phyloP scores from a whole-genome alignment of 2,797 vertebrate species.

The Sebastes nivosus region DNA sequence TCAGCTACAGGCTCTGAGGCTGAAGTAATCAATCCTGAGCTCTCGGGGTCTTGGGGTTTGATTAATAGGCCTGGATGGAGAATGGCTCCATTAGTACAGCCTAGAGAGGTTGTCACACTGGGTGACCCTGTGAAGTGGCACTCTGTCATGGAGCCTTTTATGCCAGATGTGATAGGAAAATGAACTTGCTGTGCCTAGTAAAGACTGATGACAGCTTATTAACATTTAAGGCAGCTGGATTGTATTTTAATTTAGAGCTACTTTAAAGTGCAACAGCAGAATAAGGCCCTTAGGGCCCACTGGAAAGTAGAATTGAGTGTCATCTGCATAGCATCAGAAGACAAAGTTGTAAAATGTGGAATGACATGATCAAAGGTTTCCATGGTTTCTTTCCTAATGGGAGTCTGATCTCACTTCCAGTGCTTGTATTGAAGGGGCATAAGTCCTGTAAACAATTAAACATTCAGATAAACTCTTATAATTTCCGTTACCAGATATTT shows the following conservation, averaged over 20 bases:
- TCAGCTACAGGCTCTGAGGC: slow-evolving; percentile 14
- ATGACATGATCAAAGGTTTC: not conserved
- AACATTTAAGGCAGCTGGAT: not conserved
- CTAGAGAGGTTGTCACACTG: slow-evolving; percentile 20
- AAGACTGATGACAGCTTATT: slow-evolving; percentile 5
- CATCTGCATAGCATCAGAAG: not conserved
- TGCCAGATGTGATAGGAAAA: slow-evolving; percentile 8
- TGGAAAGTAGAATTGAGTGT: not conserved
- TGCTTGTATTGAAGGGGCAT: not conserved
- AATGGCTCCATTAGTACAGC: slow-evolving; percentile 42
- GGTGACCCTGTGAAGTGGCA: slow-evolving; percentile 35
- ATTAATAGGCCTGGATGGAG: slow-evolving; percentile 53
- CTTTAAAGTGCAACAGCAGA: not conserved
- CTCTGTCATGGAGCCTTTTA: slow-evolving; percentile 26
- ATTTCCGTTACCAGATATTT: not conserved
- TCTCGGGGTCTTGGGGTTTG: slow-evolving; percentile 30
- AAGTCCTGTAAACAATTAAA: not conserved
- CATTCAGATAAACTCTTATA: not conserved
- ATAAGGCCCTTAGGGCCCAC: not conserved
- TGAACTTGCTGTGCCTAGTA: slow-evolving; percentile 8
- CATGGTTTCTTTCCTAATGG: not conserved
- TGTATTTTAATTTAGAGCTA: slow-evolving; percentile 1
- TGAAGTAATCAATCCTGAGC: slow-evolving; percentile 47
- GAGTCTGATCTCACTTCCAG: not conserved
- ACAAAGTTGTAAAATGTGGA: not conserved